A percentile compares a stretch with the other conserved stretches of the same genome.
phyloP scores from a whole-genome alignment of 2,888 invertebrate species.

The Mythimna pallens region DNA sequence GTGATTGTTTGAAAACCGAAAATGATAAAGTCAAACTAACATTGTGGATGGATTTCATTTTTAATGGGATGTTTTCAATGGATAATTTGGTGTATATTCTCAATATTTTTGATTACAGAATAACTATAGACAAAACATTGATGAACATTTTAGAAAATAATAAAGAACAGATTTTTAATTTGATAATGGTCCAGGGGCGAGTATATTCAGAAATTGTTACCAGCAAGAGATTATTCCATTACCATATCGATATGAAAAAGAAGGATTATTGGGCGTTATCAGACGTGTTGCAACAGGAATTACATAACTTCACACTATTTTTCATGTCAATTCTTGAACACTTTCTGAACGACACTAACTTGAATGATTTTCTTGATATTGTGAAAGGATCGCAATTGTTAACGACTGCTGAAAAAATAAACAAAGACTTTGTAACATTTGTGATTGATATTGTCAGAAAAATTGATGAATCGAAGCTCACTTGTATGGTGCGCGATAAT shows the following conservation, averaged over 20 bases:
- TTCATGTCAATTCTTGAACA: neutral
- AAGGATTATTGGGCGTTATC: neutral
- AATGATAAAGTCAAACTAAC: neutral
- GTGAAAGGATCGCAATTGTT: neutral
- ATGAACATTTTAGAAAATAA: neutral
- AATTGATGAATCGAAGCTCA: neutral
- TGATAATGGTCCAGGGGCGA: constrained; percentile 2
- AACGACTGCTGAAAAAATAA: neutral
- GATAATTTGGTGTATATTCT: neutral
- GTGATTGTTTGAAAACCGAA: constrained; percentile 14
- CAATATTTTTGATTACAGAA: constrained; percentile 11
- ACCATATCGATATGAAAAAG: neutral
- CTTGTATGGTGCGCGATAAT: neutral
- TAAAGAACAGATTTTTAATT: neutral
- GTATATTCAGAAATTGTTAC: neutral
- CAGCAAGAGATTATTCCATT: neutral
- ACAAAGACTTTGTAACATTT: neutral
- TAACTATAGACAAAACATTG: constrained; percentile 3
- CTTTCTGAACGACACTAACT: neutral
- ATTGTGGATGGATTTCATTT: constrained; percentile 1
- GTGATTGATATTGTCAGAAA: constrained; percentile 9
- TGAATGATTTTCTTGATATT: neutral
- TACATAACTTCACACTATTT: neutral
- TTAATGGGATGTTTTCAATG: constrained; percentile 7
- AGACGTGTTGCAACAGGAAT: neutral